A percentile compares a stretch with the other conserved stretches of the same genome.
Evolutionary conservation across 2,888 invertebrate genomes (phyloP).

Genomic region (Tenthredo notha): DNA sequence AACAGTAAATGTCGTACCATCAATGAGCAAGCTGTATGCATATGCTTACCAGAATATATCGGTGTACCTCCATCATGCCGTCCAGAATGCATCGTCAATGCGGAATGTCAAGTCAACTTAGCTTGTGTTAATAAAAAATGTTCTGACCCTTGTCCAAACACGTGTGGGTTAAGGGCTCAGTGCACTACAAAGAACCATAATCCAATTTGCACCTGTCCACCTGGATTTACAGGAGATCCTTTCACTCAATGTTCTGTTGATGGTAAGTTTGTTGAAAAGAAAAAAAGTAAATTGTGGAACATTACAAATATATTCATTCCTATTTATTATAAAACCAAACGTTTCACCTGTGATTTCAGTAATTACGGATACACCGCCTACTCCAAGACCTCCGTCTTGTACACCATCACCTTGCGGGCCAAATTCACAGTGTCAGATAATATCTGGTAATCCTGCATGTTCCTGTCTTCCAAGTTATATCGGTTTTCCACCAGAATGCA

Average conservation of each 20-base stretch:
- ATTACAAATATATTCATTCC: neutral
- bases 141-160: conserved; percentile 92
- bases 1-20: conserved; percentile 91
- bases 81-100: conserved; percentile 93
- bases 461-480: conserved; percentile 89
- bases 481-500: conserved; percentile 89
- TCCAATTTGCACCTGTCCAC: conserved; percentile 92
- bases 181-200: conserved; percentile 92
- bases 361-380: conserved; percentile 73
- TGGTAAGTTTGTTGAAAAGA: conserved; percentile 79
- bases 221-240: conserved; percentile 93
- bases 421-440: conserved; percentile 89
- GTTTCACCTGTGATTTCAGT: conserved; percentile 63
- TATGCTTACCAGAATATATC: conserved; percentile 88
- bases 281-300: neutral
- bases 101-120: conserved; percentile 89
- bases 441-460: conserved; percentile 87
- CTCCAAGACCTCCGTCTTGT: conserved; percentile 87
- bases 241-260: conserved; percentile 87
- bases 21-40: conserved; percentile 90
- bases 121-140: conserved; percentile 94
- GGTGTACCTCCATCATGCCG: conserved; percentile 90
- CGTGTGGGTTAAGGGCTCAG: conserved; percentile 91
- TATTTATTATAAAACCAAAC: neutral
- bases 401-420: conserved; percentile 92